These are phyloP conservation scores for Labeo catla DNA, from an alignment of 2,113 vertebrate genomes.

Conservation along the genomic window DNA sequence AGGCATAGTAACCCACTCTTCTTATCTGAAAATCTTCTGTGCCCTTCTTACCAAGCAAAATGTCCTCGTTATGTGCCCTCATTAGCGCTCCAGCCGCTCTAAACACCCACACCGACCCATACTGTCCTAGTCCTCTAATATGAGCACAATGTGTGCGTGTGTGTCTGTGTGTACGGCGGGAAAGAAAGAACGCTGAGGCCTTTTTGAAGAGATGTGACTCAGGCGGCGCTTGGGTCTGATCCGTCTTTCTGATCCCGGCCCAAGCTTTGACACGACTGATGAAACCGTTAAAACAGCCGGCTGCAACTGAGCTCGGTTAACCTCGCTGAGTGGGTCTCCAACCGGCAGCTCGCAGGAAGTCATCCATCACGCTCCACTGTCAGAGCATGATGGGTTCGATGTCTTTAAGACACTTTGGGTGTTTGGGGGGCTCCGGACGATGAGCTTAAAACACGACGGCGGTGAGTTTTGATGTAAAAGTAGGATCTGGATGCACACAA, in stretches of 20 bases:
- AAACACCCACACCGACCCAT: constrained; percentile 6
- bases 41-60: neutral
- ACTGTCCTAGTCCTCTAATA: neutral
- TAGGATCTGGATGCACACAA: neutral
- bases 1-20: neutral
- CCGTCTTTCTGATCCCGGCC: constrained; percentile 26
- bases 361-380: constrained; percentile 8
- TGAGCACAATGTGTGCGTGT: neutral
- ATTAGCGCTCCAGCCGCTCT: neutral
- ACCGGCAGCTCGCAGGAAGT: neutral
- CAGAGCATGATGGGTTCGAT: neutral
- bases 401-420: neutral
- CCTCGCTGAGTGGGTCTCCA: constrained; percentile 1
- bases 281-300: constrained; percentile 16
- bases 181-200: neutral
- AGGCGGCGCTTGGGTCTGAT: neutral
- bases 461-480: constrained; percentile 8
- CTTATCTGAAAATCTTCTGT: neutral
- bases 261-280: constrained; percentile 35
- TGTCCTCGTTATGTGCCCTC: constrained; percentile 30
- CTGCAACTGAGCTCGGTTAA: neutral
- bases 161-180: neutral
- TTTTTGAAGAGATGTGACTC: constrained; percentile 19
- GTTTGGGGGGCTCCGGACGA: neutral
- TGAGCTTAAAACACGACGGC: neutral